These are phyloP conservation scores for Eupithecia dodoneata DNA, from an alignment of 2,888 invertebrate genomes.

Conservation along the genomic window DNA sequence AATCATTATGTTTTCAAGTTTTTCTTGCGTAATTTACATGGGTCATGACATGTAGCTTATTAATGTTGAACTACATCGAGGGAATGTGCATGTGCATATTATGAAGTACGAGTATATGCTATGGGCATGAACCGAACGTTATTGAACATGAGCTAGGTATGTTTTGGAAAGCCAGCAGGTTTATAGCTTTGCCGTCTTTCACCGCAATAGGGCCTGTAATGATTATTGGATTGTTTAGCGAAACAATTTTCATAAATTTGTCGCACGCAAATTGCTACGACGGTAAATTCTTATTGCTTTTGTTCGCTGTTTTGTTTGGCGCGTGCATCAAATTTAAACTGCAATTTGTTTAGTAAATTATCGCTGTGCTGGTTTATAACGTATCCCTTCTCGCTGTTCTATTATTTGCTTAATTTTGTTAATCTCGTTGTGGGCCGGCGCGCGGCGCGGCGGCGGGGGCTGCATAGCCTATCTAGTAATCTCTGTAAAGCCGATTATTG, in stretches of 20 bases:
- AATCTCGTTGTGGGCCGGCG: background rate
- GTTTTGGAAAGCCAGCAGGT: background rate
- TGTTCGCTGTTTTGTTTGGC: background rate
- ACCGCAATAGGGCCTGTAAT: background rate
- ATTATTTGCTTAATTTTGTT: background rate
- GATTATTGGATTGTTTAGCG: conserved; percentile 1
- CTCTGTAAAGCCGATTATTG: conserved; percentile 4
- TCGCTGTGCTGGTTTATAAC: background rate
- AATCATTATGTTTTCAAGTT: too few relatives aligned
- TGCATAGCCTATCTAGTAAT: background rate
- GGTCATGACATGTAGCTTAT: background rate
- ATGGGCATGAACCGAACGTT: background rate
- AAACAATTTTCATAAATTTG: conserved; percentile 6
- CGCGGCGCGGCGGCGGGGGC: background rate
- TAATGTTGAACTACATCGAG: background rate
- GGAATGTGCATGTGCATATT: background rate
- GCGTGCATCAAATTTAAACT: background rate
- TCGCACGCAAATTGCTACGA: background rate
- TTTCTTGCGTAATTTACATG: too few relatives aligned
- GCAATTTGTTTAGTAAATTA: background rate
- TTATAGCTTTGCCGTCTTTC: background rate
- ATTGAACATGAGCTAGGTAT: background rate
- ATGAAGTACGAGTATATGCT: background rate
- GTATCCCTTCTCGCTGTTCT: background rate
- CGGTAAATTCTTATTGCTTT: background rate